Evolutionary conservation across 2,888 invertebrate genomes (phyloP).

Genomic region (Amblyjoppa fuscipennis): DNA sequence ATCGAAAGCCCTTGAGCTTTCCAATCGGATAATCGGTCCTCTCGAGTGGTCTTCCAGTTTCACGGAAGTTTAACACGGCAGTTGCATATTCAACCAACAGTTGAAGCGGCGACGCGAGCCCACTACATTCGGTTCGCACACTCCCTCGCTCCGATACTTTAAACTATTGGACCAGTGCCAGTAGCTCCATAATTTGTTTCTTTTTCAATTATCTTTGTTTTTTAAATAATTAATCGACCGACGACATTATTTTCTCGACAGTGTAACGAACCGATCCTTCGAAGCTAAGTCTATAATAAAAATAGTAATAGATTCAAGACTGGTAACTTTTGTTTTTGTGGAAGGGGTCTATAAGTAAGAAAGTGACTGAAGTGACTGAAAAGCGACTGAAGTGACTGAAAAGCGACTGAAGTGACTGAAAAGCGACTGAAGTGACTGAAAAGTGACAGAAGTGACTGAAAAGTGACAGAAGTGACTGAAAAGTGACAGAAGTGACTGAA

Average conservation of each 20-base stretch:
- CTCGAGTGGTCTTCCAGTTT: slow-evolving; percentile 29
- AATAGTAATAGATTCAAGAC: too few species aligned
- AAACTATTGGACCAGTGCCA: neutral
- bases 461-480: too few species aligned
- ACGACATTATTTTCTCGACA: neutral
- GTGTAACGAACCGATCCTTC: too few species aligned
- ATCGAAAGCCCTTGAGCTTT: slow-evolving; percentile 43
- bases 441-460: too few species aligned
- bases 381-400: too few species aligned
- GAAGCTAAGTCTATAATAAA: too few species aligned
- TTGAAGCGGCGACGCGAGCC: neutral
- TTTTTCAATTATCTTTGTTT: neutral
- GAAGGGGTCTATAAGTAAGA: too few species aligned
- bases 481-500: too few species aligned
- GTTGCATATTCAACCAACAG: neutral
- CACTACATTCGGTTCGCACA: neutral
- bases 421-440: too few species aligned
- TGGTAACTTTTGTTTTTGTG: too few species aligned
- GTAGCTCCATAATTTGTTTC: neutral
- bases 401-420: too few species aligned
- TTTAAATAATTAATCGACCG: neutral
- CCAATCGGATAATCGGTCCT: slow-evolving; percentile 49
- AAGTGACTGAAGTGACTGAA: too few species aligned
- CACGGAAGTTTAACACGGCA: slow-evolving; percentile 11
- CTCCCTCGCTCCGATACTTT: neutral